Base-by-base conservation (phyloP, 1,140 invertebrate species). In the Heterodera carotae region DNA sequence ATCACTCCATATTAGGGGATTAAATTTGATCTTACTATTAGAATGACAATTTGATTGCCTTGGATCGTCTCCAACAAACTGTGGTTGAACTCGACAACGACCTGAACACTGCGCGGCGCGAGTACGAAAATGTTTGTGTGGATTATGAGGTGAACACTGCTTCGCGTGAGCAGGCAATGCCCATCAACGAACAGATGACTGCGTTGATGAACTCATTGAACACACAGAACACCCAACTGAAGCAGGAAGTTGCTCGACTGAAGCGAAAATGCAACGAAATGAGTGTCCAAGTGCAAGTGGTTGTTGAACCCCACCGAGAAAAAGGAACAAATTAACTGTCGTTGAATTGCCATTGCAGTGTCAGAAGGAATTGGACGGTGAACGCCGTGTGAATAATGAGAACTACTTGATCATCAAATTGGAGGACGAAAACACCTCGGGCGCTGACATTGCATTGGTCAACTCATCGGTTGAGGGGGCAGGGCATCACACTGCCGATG, bases 51-150 rank as follows among this genome's bases (percentile, higher is more conserved):
- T 71, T 66, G 6, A 70, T 60, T 22, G 81, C 78, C 15, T 69
- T 74, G 68, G 77, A 84, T 36, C 68, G 81, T 18, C 66, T 82
- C 39, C 69, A 84, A 66, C 81, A 82, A 70, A 82, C 83, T 22
- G 36, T 84, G 22, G 22, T 69, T n/a, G 72, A 81, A 39, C 31
- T 82, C 31, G 78, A 68, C 64, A 56, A 53, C 25, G 69, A 82
- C 25, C 48, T 82, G 39, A 75, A 84, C 33, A 31, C 43, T 7
- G 81, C 83, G 6, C 59, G 74, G n/a, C 79, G 80, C 70, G 81
- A 82, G 62, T 82, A 76, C 83, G 77, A 84, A 53, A 67, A 64
- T 70, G 34, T 82, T 29, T 84, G 81, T 36, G 66, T 82, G 36
- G 81, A 82, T 34, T 82, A 80, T 71, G 81, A 82, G 59, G 34